Conservation (phyloP, 53 echinoderm and acorn worm genomes). For the Paelopatides confundens region DNA sequence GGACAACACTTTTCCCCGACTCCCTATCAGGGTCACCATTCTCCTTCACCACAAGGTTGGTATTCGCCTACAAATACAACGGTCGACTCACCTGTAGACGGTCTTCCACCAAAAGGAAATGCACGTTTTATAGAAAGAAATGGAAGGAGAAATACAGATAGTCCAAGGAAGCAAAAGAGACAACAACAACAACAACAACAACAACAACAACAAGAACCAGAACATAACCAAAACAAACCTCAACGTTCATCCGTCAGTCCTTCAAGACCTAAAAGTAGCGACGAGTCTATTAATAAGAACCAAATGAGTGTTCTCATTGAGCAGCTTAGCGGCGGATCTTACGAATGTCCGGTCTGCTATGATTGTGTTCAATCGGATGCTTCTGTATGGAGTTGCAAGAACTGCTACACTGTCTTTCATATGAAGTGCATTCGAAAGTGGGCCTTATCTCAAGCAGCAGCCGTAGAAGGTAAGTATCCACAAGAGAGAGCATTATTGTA, state of each 20-base stretch:
- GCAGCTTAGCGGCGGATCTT: slow-evolving; percentile 81
- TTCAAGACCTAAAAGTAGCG: slow-evolving; percentile 1
- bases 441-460: slow-evolving; percentile 87
- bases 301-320: slow-evolving; percentile 95
- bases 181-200: not conserved
- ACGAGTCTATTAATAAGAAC: slow-evolving; percentile 50
- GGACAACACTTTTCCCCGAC: slow-evolving; percentile 34
- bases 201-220: not conserved
- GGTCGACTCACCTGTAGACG: not conserved
- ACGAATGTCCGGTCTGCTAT: slow-evolving; percentile 95
- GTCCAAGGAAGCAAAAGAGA: slow-evolving; percentile 33
- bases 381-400: slow-evolving; percentile 89
- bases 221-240: not conserved
- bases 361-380: slow-evolving; percentile 76
- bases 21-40: slow-evolving; percentile 1
- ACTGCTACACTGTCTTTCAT: slow-evolving; percentile 95
- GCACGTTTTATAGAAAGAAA: not conserved
- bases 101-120: slow-evolving; percentile 24
- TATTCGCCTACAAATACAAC: not conserved
- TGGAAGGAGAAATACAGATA: slow-evolving; percentile 19
- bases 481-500: not conserved
- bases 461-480: slow-evolving; percentile 75
- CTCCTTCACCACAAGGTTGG: slow-evolving; percentile 5
- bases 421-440: slow-evolving; percentile 91
- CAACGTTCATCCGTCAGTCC: slow-evolving; percentile 21